Base-by-base conservation (phyloP, 2,797 vertebrate species). In the Sebastes aleutianus region DNA sequence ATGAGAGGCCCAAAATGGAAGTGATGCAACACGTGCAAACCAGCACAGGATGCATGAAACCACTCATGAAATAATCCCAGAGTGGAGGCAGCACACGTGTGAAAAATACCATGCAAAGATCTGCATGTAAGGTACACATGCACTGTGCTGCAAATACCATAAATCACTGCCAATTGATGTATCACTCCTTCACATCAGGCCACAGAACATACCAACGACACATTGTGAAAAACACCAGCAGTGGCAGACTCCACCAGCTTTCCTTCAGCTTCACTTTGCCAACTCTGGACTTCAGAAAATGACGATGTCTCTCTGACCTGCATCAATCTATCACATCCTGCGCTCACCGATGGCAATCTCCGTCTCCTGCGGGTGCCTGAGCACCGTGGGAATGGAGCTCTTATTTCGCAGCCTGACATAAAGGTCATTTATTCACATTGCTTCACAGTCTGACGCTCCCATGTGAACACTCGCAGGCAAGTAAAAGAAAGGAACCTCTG, bases 351-450 rank as follows among this genome's bases (percentile, higher is more conserved):
- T 20, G 78, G 6, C 34, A 2, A 22, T 77, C 66, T 69, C 16
- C 39, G 62, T 31, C 72, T 82, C 69, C 73, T n/a, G 29, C 16
- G 20, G 43, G 66, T 76, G 75, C 74, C 59, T 74, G 75, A 89
- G 89, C 85, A 77, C 84, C 82, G 78, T 92, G 91, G 90, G 93
- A 95, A 93, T 13, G 79, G 9, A 62, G 87, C 76, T 93, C 87
- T 88, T 77, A 83, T 92, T 94, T 93, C 67, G n/a, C 89, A 81
- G 72, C 66, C 88, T 89, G 90, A 90, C 91, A 92, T 85, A 88
- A 91, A 91, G 80, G 79, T 89, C 53, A 90, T 93, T 94, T 93
- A 93, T 93, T 91, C 88, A 87, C 88, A 86, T 83, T 6, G 82
- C 88, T 83, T 50, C 39, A 74, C 88, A 83, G 91, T 89, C 92